These are phyloP conservation scores for Pentalonia nigronervosa DNA, from an alignment of 1,140 invertebrate genomes.

Conservation along the genomic window DNA sequence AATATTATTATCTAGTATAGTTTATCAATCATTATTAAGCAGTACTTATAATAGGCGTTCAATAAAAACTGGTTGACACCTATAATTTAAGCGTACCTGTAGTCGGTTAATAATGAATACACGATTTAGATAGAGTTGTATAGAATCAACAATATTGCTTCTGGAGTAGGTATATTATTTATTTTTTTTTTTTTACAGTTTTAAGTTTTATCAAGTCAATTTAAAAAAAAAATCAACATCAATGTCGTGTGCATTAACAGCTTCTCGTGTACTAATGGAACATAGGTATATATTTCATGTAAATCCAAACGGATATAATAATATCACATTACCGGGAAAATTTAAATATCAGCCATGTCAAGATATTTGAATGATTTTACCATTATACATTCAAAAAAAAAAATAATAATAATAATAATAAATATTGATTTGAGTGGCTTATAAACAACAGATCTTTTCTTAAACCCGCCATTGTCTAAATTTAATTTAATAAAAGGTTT, in stretches of 20 bases:
- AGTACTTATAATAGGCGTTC: too few species aligned
- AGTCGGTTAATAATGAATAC: not conserved
- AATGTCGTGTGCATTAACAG: too few species aligned
- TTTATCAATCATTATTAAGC: too few species aligned
- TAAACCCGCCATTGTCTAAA: not conserved
- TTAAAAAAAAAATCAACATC: not conserved
- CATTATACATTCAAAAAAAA: not conserved
- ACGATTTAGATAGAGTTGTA: not conserved
- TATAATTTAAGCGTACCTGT: too few species aligned
- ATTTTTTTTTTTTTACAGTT: not conserved
- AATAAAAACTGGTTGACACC: too few species aligned
- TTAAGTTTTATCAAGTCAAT: not conserved
- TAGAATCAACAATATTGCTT: not conserved
- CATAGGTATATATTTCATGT: too few species aligned
- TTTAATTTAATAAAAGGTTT: not conserved
- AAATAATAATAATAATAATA: too few species aligned
- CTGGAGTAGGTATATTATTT: not conserved
- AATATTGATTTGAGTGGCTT: not conserved
- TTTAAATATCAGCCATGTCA: not conserved
- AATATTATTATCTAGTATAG: too few species aligned
- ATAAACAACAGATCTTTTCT: not conserved
- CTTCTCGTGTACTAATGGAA: too few species aligned
- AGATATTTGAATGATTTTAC: not conserved
- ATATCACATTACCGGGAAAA: too few species aligned
- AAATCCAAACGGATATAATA: too few species aligned